Percentiles rank a stretch among this genome's conserved stretches.
These are phyloP conservation scores for Trididemnum nubilum DNA, from an alignment of 23 tunicate species.

Conservation along the genomic window DNA sequence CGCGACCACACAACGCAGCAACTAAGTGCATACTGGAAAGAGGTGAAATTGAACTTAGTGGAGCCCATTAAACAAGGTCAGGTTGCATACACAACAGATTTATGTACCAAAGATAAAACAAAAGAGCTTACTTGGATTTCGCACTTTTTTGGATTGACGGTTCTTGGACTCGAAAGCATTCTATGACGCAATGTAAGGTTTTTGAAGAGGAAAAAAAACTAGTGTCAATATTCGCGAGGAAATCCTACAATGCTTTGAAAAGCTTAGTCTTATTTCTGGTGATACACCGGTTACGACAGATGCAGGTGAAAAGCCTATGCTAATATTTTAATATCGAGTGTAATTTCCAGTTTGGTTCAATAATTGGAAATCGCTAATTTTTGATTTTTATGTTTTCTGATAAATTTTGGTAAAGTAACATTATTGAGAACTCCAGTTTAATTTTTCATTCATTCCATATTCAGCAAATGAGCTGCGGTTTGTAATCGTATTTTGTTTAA, in stretches of 20 bases:
- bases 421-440: no score
- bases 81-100: conserved; percentile 8
- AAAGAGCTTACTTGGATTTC: conserved; percentile 1
- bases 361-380: background rate
- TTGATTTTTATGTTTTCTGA: background rate
- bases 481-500: no score
- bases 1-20: conserved; percentile 1
- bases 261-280: background rate
- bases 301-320: conserved; percentile 11
- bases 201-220: conserved; percentile 14
- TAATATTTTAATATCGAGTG: no score
- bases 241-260: conserved; percentile 3
- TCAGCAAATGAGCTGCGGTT: no score
- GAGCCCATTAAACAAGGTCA: conserved; percentile 7
- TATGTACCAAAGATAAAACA: conserved; percentile 3
- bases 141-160: background rate
- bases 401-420: background rate
- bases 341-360: background rate
- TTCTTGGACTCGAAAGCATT: conserved; percentile 7
- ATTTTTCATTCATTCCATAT: no score
- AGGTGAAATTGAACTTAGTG: background rate
- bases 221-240: background rate
- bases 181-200: background rate
- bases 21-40: conserved; percentile 1
- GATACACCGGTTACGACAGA: conserved; percentile 15